phyloP scores from a whole-genome alignment of 2,797 vertebrate species.

The Harpagifer antarcticus region DNA sequence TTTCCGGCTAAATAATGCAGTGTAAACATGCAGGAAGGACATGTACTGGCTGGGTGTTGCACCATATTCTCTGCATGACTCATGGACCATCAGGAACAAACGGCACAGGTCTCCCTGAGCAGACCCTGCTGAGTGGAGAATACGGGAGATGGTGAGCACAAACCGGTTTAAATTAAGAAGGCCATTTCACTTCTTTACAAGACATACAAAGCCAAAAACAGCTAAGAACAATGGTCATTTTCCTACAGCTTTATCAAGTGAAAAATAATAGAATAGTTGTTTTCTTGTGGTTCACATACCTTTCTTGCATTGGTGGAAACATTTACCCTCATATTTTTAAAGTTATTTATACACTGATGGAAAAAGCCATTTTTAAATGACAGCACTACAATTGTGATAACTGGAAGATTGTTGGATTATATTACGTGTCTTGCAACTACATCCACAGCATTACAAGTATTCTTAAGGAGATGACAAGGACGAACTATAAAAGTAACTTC shows the following conservation, averaged over 20 bases:
- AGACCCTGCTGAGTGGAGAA: constrained; percentile 60
- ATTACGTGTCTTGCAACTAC: background rate
- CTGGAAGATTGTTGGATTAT: background rate
- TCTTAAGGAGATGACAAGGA: background rate
- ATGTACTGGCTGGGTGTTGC: constrained; percentile 95
- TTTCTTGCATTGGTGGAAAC: no score
- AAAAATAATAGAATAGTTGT: background rate
- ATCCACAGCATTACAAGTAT: background rate
- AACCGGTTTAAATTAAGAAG: constrained; percentile 1
- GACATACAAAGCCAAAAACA: constrained; percentile 1
- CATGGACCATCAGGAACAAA: constrained; percentile 92
- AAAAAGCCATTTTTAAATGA: background rate
- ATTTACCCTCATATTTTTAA: background rate
- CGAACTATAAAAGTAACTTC: background rate
- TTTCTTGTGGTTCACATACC: no score
- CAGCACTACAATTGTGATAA: background rate
- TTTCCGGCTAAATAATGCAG: constrained; percentile 89
- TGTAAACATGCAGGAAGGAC: constrained; percentile 91
- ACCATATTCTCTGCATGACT: constrained; percentile 90
- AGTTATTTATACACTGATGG: background rate
- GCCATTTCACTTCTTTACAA: constrained; percentile 10
- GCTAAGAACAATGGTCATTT: background rate
- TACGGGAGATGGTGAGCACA: background rate
- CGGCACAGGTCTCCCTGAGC: constrained; percentile 87
- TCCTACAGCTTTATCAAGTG: background rate